Percentiles rank a stretch among this genome's conserved stretches.
These are phyloP conservation scores for Onychorhynchus coronatus DNA, from an alignment of 2,113 vertebrate genomes.

Conservation along the genomic window DNA sequence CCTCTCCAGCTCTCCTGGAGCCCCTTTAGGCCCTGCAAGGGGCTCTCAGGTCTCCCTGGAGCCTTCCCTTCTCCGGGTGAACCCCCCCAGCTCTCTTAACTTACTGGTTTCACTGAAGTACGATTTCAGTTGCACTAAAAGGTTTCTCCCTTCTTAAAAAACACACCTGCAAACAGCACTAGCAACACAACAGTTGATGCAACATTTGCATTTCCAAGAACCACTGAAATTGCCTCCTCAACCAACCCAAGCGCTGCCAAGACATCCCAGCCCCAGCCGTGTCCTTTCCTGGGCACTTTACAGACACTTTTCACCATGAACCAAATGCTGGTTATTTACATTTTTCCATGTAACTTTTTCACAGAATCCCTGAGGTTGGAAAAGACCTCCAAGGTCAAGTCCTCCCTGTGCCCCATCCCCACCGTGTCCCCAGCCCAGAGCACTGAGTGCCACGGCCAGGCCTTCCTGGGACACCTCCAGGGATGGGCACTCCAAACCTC, in stretches of 20 bases:
- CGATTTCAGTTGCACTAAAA: too few relatives aligned
- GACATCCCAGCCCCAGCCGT: neutral
- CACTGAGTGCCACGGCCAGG: neutral
- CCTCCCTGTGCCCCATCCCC: neutral
- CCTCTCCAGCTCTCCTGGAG: neutral
- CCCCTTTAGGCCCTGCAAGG: neutral
- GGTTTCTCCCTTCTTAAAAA: neutral
- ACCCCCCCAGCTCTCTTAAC: neutral
- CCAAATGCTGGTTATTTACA: neutral
- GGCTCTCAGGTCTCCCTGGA: neutral
- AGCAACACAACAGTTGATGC: rapidly evolving
- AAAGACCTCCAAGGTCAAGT: neutral
- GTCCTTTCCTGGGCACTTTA: neutral
- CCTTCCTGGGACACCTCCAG: neutral
- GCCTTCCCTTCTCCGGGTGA: neutral
- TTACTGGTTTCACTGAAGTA: too few relatives aligned
- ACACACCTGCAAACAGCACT: rapidly evolving
- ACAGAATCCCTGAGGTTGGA: neutral
- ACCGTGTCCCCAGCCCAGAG: neutral
- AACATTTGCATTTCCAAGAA: neutral
- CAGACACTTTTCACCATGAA: neutral
- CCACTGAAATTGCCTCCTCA: neutral
- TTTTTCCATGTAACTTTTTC: neutral
- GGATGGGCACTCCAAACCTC: neutral
- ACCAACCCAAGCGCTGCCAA: neutral